Conservation (phyloP, 2,888 invertebrate species). For the Drosophila aldrichi region DNA sequence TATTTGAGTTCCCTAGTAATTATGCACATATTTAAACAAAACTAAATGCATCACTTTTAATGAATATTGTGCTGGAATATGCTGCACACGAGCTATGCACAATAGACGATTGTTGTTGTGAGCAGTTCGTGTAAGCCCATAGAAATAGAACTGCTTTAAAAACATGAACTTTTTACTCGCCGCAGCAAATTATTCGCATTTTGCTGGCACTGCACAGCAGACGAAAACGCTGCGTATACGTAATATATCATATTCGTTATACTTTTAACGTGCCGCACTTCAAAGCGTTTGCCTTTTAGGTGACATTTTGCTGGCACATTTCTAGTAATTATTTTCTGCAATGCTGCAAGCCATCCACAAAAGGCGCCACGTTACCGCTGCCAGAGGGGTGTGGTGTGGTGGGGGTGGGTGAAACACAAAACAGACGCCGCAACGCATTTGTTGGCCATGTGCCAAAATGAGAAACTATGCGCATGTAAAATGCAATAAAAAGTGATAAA, state of each 20-base stretch:
- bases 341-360: constrained; percentile 3
- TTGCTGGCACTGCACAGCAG: not conserved
- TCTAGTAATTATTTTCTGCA: constrained; percentile 46
- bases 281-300: constrained; percentile 42
- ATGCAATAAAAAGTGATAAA: constrained; percentile 64
- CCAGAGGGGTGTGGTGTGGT: not conserved
- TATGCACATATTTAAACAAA: not conserved
- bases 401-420: constrained; percentile 20
- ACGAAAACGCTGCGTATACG: constrained; percentile 47
- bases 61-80: not conserved
- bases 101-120: not conserved
- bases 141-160: constrained; percentile 7
- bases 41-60: not conserved
- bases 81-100: not conserved
- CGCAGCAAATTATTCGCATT: not conserved
- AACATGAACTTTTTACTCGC: not conserved
- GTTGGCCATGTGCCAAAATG: constrained; percentile 52
- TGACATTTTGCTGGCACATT: constrained; percentile 44
- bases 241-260: constrained; percentile 44
- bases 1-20: not conserved
- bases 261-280: constrained; percentile 29
- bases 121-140: not conserved
- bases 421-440: constrained; percentile 30
- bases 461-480: constrained; percentile 47
- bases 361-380: constrained; percentile 18